phyloP scores from a whole-genome alignment of 2,113 vertebrate species.

The Pyrgilauda ruficollis region DNA sequence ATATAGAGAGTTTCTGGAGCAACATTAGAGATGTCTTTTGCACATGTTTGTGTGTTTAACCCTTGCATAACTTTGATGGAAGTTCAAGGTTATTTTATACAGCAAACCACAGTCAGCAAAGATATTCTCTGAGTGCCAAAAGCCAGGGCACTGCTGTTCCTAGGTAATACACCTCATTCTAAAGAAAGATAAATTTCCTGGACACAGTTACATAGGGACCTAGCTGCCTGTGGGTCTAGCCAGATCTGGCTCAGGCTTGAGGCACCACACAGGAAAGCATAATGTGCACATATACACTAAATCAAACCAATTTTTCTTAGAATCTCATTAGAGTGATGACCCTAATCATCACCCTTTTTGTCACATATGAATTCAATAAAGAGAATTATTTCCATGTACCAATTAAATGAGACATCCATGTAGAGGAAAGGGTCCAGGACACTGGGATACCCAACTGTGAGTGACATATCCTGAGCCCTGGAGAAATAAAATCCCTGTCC shows the following conservation, averaged over 20 bases:
- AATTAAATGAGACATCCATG: neutral
- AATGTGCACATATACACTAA: neutral
- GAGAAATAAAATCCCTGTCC: neutral
- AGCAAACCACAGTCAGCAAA: neutral
- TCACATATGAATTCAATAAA: fast-evolving
- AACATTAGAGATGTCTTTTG: neutral
- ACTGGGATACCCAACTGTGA: fast-evolving
- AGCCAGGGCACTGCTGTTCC: neutral
- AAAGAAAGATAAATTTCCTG: neutral
- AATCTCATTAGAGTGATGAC: neutral
- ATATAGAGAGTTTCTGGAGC: neutral
- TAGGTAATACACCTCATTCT: neutral
- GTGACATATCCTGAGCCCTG: neutral
- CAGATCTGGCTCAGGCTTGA: neutral
- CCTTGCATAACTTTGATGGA: neutral
- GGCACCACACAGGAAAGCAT: fast-evolving
- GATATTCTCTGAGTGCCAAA: neutral
- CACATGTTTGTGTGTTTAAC: neutral
- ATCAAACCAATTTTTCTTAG: neutral
- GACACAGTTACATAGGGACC: fast-evolving
- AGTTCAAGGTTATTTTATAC: neutral
- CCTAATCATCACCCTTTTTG: neutral
- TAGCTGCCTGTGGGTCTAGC: neutral
- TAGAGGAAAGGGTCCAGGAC: neutral
- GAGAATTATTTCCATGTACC: neutral